These are phyloP conservation scores for Riptortus pedestris DNA, from an alignment of 1,140 invertebrate species.

Conservation along the genomic window DNA sequence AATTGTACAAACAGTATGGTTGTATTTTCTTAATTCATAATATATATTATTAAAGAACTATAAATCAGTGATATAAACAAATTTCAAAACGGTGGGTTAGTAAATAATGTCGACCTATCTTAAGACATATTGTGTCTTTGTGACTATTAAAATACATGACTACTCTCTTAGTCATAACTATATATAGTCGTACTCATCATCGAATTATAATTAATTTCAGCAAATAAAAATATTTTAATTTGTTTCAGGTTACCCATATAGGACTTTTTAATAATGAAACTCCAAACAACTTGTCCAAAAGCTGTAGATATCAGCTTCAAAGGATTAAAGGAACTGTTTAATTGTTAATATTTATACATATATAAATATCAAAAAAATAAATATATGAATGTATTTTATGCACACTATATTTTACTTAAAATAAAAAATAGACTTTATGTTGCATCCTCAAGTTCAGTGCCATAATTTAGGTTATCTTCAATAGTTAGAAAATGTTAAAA, in stretches of 20 bases:
- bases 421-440: constrained; percentile 13
- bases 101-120: too few relatives aligned
- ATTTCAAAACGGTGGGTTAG: too few relatives aligned
- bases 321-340: constrained; percentile 12
- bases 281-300: background rate
- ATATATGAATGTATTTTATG: constrained; percentile 16
- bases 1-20: too few relatives aligned
- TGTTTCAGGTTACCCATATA: background rate
- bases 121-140: too few relatives aligned
- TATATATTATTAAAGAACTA: too few relatives aligned
- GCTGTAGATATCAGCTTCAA: constrained; percentile 1
- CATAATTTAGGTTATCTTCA: constrained; percentile 12
- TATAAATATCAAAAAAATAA: background rate
- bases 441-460: constrained; percentile 10
- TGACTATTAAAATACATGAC: too few relatives aligned
- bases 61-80: too few relatives aligned
- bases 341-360: constrained; percentile 6
- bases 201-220: too few relatives aligned
- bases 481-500: background rate
- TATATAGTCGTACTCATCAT: too few relatives aligned
- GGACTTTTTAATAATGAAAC: constrained; percentile 3
- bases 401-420: constrained; percentile 17
- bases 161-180: too few relatives aligned
- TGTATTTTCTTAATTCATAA: too few relatives aligned
- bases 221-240: too few relatives aligned